These are phyloP conservation scores for Hydroisotoma schaefferi DNA, from an alignment of 2,888 invertebrate genomes.

Conservation along the genomic window DNA sequence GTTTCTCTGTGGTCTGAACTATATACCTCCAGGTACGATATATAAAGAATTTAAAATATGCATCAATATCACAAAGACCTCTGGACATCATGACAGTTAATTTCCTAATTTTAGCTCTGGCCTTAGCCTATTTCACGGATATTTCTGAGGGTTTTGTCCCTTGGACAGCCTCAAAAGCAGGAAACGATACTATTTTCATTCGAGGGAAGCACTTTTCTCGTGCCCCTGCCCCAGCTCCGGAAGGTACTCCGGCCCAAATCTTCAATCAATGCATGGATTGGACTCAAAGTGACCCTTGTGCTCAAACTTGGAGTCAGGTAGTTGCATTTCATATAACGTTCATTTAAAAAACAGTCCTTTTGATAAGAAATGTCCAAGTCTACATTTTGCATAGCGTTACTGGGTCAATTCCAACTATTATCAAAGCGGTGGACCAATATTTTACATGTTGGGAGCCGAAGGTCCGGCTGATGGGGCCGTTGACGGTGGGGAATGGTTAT, in stretches of 20 bases:
- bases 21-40: too few relatives aligned
- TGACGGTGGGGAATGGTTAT: slow-evolving; percentile 22
- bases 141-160: too few relatives aligned
- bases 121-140: too few relatives aligned
- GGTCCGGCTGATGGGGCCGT: slow-evolving; percentile 22
- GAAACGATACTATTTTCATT: slow-evolving; percentile 1
- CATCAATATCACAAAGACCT: too few relatives aligned
- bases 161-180: too few relatives aligned
- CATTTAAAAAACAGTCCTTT: too few relatives aligned
- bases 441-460: slow-evolving; percentile 31
- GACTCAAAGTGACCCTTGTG: neutral
- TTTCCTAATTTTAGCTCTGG: too few relatives aligned
- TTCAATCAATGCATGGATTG: slow-evolving; percentile 26
- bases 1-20: too few relatives aligned
- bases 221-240: neutral
- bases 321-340: neutral
- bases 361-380: too few relatives aligned
- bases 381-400: slow-evolving; percentile 17
- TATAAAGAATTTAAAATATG: too few relatives aligned
- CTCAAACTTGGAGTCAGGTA: slow-evolving; percentile 28
- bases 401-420: slow-evolving; percentile 26
- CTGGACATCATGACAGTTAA: too few relatives aligned
- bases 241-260: neutral
- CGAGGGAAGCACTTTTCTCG: neutral
- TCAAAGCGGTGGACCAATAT: slow-evolving; percentile 19